These are phyloP conservation scores for Tetraneura akinire DNA, from an alignment of 1,140 invertebrate species.

Conservation along the genomic window DNA sequence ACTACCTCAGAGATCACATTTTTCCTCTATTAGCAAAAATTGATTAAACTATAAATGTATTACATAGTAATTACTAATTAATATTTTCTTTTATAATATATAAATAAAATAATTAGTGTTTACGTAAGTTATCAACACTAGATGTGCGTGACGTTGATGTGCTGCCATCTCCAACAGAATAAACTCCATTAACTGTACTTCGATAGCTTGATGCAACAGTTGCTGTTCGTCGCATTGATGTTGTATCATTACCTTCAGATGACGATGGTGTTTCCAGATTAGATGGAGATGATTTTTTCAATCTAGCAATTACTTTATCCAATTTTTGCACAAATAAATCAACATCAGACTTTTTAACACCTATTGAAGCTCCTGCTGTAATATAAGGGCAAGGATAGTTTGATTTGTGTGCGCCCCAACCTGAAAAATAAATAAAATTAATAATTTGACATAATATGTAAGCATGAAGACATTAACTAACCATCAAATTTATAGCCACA, in stretches of 20 bases:
- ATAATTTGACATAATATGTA: not conserved
- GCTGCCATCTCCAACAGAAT: constrained; percentile 57
- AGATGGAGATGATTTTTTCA: constrained; percentile 62
- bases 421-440: constrained; percentile 56
- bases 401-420: constrained; percentile 71
- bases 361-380: constrained; percentile 72
- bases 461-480: constrained; percentile 53
- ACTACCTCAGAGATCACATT: constrained; percentile 15
- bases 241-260: constrained; percentile 57
- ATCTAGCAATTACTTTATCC: constrained; percentile 64
- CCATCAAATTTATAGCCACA: constrained; percentile 65
- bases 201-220: constrained; percentile 40
- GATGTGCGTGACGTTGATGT: constrained; percentile 63
- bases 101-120: constrained; percentile 56
- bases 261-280: constrained; percentile 59
- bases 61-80: too few species aligned
- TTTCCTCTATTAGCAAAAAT: constrained; percentile 46
- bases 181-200: constrained; percentile 54
- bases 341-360: constrained; percentile 70
- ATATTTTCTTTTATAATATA: too few species aligned
- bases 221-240: constrained; percentile 54
- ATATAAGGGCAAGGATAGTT: constrained; percentile 69
- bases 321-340: constrained; percentile 69
- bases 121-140: constrained; percentile 64
- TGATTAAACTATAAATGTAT: too few species aligned